Conservation (phyloP, 2,888 invertebrate genomes). For the Limenitis camilla region DNA sequence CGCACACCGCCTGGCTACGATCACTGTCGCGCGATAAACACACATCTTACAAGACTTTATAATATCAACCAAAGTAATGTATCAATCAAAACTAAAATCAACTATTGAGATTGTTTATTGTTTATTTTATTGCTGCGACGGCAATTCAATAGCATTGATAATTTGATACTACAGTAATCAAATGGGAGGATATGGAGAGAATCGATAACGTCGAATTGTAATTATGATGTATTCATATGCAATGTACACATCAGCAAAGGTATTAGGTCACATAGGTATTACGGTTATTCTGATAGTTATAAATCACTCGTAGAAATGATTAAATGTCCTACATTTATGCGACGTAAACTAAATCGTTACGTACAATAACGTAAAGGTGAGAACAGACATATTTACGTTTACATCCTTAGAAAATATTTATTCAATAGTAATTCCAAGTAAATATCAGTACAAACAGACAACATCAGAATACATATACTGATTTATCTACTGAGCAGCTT, state of each 20-base stretch:
- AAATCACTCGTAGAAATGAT: no score
- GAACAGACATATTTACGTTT: no score
- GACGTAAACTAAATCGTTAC: no score
- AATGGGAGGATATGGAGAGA: slow-evolving; percentile 6
- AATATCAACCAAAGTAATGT: slow-evolving; percentile 50
- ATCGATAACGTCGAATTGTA: slow-evolving; percentile 1
- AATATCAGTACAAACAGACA: no score
- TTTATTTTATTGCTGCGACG: not conserved
- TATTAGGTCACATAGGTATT: slow-evolving; percentile 3
- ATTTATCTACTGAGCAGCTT: not conserved
- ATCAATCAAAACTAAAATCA: slow-evolving; percentile 1
- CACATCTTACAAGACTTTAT: not conserved
- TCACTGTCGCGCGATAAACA: slow-evolving; percentile 30
- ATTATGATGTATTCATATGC: not conserved
- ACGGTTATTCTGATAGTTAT: not conserved
- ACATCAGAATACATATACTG: not conserved
- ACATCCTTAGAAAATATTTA: no score
- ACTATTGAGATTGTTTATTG: not conserved
- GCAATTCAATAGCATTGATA: slow-evolving; percentile 3
- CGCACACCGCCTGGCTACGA: slow-evolving; percentile 47
- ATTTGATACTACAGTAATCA: slow-evolving; percentile 8
- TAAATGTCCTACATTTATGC: no score
- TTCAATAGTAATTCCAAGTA: no score
- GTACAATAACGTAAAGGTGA: no score
- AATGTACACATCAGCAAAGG: slow-evolving; percentile 4